Evolutionary conservation across 2,797 vertebrate species (phyloP).

Genomic region (Falco novaeseelandiae): DNA sequence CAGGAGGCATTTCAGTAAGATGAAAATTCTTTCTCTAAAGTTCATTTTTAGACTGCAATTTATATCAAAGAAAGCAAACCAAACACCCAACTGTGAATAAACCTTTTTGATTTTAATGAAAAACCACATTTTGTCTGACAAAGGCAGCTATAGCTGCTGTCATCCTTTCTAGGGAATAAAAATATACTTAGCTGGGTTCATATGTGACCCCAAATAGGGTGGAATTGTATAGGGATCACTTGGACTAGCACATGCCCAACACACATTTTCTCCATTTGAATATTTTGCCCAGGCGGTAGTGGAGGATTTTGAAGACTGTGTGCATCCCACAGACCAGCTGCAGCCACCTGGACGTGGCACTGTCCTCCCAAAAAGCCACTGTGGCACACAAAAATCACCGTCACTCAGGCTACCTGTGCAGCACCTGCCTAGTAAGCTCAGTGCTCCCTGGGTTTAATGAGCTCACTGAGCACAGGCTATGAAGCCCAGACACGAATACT

Average conservation of each 20-base stretch:
- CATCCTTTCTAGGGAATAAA: not conserved
- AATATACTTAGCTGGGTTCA: not conserved
- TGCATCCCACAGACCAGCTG: not conserved
- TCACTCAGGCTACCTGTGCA: not conserved
- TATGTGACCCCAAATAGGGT: not conserved
- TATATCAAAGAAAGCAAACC: not conserved
- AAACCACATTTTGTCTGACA: not conserved
- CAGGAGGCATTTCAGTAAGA: not conserved
- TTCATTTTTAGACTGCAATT: conserved; percentile 13
- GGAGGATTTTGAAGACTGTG: not conserved
- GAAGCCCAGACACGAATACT: not conserved
- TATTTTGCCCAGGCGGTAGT: not conserved
- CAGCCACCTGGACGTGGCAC: fast-evolving
- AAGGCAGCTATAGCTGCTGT: not conserved
- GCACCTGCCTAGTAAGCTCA: not conserved
- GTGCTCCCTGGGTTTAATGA: not conserved
- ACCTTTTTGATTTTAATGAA: not conserved
- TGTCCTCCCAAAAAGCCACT: fast-evolving
- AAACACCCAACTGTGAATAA: conserved; percentile 7
- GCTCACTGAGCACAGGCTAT: not conserved
- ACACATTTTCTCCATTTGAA: not conserved
- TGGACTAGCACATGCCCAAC: not conserved
- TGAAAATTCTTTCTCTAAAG: not conserved
- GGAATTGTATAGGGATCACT: not conserved
- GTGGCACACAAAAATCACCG: not conserved